Conservation (phyloP, 1,140 invertebrate genomes). For the Hyphantria cunea region DNA sequence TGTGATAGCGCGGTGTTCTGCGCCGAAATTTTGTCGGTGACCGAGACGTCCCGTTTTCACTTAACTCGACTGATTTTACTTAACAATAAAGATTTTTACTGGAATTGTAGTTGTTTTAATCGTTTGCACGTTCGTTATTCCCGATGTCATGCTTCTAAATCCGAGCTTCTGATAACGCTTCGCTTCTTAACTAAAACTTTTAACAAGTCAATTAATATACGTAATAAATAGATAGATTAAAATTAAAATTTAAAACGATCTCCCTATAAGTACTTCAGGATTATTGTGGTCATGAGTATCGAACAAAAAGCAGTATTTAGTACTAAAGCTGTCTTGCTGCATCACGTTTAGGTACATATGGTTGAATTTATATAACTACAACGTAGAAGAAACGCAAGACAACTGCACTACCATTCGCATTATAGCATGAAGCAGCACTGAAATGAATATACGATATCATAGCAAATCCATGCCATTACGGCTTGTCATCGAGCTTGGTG, state of each 20-base stretch:
- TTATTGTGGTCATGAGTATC: conserved; percentile 4
- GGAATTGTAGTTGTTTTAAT: conserved; percentile 71
- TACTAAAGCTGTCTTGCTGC: not conserved
- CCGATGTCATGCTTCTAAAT: conserved; percentile 57
- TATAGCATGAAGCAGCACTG: conserved; percentile 58
- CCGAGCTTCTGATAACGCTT: conserved; percentile 71
- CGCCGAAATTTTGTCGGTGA: conserved; percentile 50
- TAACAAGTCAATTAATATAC: conserved; percentile 35
- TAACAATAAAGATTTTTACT: conserved; percentile 76
- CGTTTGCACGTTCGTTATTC: conserved; percentile 59
- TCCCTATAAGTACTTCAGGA: not conserved
- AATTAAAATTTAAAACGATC: conserved; percentile 7
- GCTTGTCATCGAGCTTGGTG: conserved; percentile 57
- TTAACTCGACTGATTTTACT: conserved; percentile 79
- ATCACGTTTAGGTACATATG: conserved; percentile 9
- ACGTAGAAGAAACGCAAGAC: conserved; percentile 22
- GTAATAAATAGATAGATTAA: conserved; percentile 30
- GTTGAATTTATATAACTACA: conserved; percentile 10
- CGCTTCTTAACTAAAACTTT: conserved; percentile 53
- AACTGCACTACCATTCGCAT: conserved; percentile 55
- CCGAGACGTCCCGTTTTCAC: conserved; percentile 66
- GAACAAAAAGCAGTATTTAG: not conserved
- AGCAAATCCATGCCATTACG: conserved; percentile 38
- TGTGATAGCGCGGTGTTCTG: conserved; percentile 54
- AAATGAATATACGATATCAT: conserved; percentile 34